Conservation (phyloP, 1,140 invertebrate species). For the Brachionus plicatilis region DNA sequence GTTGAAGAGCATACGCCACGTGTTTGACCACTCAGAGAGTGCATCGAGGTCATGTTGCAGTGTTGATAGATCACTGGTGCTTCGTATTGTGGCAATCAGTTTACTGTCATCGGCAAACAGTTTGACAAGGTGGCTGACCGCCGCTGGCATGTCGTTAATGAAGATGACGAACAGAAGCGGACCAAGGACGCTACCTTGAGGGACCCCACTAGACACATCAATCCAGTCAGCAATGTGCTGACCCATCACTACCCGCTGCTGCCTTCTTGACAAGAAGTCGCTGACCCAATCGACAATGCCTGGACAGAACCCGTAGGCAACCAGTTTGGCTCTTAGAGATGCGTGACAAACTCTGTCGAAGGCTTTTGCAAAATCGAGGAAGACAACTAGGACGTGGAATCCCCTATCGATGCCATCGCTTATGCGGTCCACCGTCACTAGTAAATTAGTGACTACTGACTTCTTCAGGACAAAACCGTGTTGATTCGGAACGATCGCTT, state of each 20-base stretch:
- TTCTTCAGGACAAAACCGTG: not conserved
- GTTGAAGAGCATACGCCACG: not conserved
- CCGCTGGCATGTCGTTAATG: conserved; percentile 41
- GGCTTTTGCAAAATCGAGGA: not conserved
- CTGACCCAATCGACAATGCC: not conserved
- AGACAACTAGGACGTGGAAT: not conserved
- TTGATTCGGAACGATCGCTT: not conserved
- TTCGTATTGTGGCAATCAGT: not conserved
- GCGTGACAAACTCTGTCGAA: not conserved
- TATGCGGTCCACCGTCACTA: not conserved
- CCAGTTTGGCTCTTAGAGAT: not conserved
- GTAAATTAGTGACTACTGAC: not conserved
- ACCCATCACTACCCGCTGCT: not conserved
- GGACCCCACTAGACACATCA: not conserved
- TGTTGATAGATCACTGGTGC: not conserved
- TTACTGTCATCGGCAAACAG: not conserved
- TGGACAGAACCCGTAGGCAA: not conserved
- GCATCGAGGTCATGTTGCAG: not conserved
- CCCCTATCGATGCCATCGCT: not conserved
- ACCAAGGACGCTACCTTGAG: not conserved
- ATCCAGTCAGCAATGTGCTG: not conserved
- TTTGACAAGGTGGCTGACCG: not conserved
- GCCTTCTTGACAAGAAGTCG: not conserved
- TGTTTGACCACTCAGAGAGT: not conserved
- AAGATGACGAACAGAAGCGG: not conserved